A percentile compares a stretch with the other conserved stretches of the same genome.
Conservation (phyloP, 2,888 invertebrate genomes). For the Athalia cordata region DNA sequence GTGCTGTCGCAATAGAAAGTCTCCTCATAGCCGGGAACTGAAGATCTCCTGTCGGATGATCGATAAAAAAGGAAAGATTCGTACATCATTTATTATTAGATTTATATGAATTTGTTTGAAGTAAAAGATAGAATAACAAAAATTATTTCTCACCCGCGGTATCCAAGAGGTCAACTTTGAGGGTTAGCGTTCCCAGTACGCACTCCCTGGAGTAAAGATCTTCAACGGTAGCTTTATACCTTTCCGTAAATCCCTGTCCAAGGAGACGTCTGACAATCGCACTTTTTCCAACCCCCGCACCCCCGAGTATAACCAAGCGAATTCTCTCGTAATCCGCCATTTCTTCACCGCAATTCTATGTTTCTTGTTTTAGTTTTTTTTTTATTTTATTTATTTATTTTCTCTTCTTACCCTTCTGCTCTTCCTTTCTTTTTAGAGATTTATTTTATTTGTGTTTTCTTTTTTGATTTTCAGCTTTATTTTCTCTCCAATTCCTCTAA, state of each 20-base stretch:
- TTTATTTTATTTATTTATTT: not conserved
- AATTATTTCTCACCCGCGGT: conserved; percentile 65
- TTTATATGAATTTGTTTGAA: not conserved
- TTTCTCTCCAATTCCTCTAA: too few species aligned
- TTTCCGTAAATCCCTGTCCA: conserved; percentile 86
- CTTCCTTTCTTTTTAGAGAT: not conserved
- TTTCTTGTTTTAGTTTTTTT: not conserved
- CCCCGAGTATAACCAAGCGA: conserved; percentile 88
- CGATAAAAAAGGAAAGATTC: conserved; percentile 55
- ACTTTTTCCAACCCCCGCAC: conserved; percentile 90
- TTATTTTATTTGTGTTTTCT: not conserved
- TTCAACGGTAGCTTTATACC: conserved; percentile 91
- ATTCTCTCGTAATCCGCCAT: conserved; percentile 87
- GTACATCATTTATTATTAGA: too few species aligned
- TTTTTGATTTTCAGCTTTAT: too few species aligned
- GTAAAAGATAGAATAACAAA: not conserved
- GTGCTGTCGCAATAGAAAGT: conserved; percentile 89
- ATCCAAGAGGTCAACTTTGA: conserved; percentile 78
- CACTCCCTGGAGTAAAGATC: conserved; percentile 91
- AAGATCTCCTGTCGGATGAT: conserved; percentile 81
- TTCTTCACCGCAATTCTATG: not conserved
- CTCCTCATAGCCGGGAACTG: conserved; percentile 94
- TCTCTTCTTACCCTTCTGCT: not conserved
- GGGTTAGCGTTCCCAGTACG: conserved; percentile 83
- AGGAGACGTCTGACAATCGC: conserved; percentile 88